Evolutionary conservation across 2,797 vertebrate species (phyloP), one percentile per base, ranked within the genome.

Genomic region (Podargus strigoides): DNA sequence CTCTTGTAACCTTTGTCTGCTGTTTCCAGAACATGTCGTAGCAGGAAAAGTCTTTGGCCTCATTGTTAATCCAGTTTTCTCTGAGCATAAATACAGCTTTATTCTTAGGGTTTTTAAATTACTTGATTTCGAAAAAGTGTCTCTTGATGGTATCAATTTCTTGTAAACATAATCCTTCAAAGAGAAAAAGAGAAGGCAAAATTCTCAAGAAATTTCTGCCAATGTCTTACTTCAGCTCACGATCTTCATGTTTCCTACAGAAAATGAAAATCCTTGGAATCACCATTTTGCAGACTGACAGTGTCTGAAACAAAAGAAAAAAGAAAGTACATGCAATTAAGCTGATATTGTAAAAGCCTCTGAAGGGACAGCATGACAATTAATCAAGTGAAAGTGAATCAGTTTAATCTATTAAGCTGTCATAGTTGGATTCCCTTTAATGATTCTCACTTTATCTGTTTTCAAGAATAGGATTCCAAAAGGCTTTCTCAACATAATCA

Each of bases 41-140:
- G 99, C 98, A 58, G 99, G 99, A 97, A 99, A 99, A 92, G 99
- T 99, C 98, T 99, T 99, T 96, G 99, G 99, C 98, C 99, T 99
- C 99, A 99, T 99, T 97, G 97, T 98, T 97, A 96, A 97, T 97
- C 96, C 97, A 96, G 96, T 95, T 97, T 98, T 95, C 92, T 97
- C 96, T 98, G 91, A 96, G 94, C 98, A 98, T 98, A 98, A 98
- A 98, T 98, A 97, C 78, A 97, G 96, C 93, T 97, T 97, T 96
- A 96, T 46, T 90, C 55, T 79, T 66, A 39, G 6, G 8, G 37
- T 63, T 88, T 91, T 72, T 22, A 73, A 96, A 81, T 75, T 56
- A 87, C 74, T 95, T 82, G 82, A 91, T 91, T 97, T 83, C 0
- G 0, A 44, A 88, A 81, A 72, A 66, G 34, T 27, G 69, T 90